These are phyloP conservation scores for Papilio polytes DNA, from an alignment of 1,140 invertebrate species.

Conservation along the genomic window DNA sequence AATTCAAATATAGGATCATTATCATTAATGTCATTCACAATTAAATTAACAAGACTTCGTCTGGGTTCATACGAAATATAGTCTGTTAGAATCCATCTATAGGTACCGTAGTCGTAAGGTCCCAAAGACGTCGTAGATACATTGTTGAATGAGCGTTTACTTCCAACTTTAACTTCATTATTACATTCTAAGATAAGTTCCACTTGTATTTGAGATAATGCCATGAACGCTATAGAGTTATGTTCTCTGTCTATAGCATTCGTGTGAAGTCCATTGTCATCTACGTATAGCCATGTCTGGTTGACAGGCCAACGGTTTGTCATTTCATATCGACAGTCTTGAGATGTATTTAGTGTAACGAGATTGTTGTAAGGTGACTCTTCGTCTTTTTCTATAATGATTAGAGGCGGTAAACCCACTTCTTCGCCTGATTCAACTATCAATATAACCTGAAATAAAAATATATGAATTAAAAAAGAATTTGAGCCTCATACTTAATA, in stretches of 20 bases:
- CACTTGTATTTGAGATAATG: constrained; percentile 78
- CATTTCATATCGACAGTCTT: constrained; percentile 61
- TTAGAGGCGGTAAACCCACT: constrained; percentile 63
- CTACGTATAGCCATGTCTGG: constrained; percentile 71
- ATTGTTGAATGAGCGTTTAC: constrained; percentile 56
- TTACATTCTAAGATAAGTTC: constrained; percentile 69
- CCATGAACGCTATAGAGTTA: constrained; percentile 78
- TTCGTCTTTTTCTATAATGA: constrained; percentile 71
- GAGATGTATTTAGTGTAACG: constrained; percentile 58
- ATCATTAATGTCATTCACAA: constrained; percentile 83
- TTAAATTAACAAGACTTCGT: constrained; percentile 74
- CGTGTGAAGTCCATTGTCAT: constrained; percentile 64
- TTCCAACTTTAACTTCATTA: constrained; percentile 47
- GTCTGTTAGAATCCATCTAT: constrained; percentile 74
- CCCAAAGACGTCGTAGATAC: constrained; percentile 47
- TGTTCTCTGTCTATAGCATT: constrained; percentile 75
- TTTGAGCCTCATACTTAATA: too few relatives aligned
- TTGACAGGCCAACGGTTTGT: constrained; percentile 67
- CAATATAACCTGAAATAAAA: constrained; percentile 62
- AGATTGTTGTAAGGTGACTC: constrained; percentile 68
- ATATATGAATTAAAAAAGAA: neutral
- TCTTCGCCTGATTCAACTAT: constrained; percentile 58
- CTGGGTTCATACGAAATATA: constrained; percentile 66
- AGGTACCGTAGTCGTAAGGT: constrained; percentile 67
- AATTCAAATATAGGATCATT: constrained; percentile 76